phyloP scores from a whole-genome alignment of 2,797 vertebrate species.

The Picus viridis region DNA sequence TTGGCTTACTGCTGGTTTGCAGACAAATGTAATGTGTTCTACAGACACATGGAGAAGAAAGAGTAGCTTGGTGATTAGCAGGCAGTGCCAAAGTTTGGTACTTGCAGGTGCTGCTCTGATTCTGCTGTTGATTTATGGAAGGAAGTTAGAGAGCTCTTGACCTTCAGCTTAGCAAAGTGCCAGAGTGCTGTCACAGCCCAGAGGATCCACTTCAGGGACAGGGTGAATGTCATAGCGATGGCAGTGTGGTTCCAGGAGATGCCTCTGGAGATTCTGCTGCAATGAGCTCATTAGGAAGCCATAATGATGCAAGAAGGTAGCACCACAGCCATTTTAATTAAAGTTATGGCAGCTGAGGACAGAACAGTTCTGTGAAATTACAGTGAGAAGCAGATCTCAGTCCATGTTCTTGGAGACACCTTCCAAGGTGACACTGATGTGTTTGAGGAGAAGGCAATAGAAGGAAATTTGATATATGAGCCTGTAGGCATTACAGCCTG shows the following conservation, averaged over 20 bases:
- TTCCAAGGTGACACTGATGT: background rate
- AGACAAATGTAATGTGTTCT: background rate
- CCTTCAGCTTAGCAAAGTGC: background rate
- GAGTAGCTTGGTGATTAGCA: background rate
- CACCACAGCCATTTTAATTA: conserved; percentile 20
- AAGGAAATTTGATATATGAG: background rate
- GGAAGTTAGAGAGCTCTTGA: background rate
- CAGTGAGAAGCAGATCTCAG: background rate
- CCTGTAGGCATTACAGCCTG: background rate
- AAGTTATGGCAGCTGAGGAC: background rate
- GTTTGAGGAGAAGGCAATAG: background rate
- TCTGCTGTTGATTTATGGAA: background rate
- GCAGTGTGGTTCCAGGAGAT: background rate
- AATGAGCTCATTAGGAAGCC: background rate
- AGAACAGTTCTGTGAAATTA: background rate
- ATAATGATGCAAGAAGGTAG: background rate
- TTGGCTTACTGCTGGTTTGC: background rate
- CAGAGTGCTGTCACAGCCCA: background rate
- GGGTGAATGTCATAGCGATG: background rate
- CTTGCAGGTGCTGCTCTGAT: background rate
- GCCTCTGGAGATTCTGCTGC: background rate
- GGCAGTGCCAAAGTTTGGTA: background rate
- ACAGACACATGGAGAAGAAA: background rate
- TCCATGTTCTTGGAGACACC: background rate
- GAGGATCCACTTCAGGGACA: background rate